A percentile compares a stretch with the other conserved stretches of the same genome.
Evolutionary conservation across 2,797 vertebrate genomes (phyloP).

Genomic region (Leontocebus nigricollis): DNA sequence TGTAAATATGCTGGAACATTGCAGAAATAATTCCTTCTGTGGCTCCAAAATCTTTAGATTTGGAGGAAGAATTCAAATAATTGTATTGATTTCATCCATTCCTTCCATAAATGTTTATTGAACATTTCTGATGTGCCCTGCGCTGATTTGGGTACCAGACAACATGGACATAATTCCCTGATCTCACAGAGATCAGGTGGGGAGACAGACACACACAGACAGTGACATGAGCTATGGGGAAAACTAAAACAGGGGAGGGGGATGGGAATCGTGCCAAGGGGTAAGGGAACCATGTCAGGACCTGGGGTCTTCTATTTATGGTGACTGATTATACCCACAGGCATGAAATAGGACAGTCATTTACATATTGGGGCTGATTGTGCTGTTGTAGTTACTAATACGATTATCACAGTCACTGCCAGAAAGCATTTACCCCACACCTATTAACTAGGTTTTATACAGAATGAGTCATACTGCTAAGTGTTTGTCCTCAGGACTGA

Average conservation of each 20-base stretch:
- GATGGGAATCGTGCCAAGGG: background rate
- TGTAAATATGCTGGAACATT: background rate
- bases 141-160: background rate
- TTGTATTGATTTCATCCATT: background rate
- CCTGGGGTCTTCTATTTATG: background rate
- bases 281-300: background rate
- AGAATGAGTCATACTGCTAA: background rate
- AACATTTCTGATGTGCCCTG: background rate
- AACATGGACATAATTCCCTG: background rate
- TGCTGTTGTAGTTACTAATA: background rate
- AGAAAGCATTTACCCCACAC: background rate
- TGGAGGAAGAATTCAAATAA: background rate
- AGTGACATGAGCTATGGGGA: background rate
- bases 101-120: background rate
- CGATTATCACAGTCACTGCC: background rate
- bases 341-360: background rate
- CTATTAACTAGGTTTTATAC: background rate
- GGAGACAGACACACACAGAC: background rate
- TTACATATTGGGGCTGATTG: background rate
- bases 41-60: background rate
- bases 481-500: background rate
- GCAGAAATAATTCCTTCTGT: background rate
- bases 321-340: background rate
- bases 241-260: background rate
- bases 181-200: background rate